These are phyloP conservation scores for Parapsyche elsis DNA, from an alignment of 1,140 invertebrate genomes.

Conservation along the genomic window DNA sequence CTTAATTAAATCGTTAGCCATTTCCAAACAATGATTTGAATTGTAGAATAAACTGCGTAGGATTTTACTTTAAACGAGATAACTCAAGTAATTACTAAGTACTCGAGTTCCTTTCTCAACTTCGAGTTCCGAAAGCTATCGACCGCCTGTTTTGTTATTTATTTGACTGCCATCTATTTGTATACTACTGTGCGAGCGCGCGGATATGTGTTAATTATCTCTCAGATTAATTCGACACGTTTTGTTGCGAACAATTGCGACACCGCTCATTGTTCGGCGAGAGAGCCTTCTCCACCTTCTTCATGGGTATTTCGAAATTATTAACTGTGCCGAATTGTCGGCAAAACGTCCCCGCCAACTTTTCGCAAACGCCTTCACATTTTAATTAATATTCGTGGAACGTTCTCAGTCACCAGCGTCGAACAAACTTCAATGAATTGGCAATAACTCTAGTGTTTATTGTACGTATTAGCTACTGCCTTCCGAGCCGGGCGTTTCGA, in stretches of 20 bases:
- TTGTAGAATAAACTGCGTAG: too few relatives aligned
- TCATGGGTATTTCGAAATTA: too few relatives aligned
- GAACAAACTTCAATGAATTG: slow-evolving; percentile 47
- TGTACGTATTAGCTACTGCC: slow-evolving; percentile 45
- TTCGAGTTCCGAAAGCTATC: too few relatives aligned
- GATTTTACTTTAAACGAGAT: too few relatives aligned
- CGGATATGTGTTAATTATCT: slow-evolving; percentile 24
- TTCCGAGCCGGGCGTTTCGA: slow-evolving; percentile 35
- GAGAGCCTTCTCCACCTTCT: too few relatives aligned
- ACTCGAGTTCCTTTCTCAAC: too few relatives aligned
- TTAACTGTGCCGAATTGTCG: not conserved
- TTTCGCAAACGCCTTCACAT: slow-evolving; percentile 20
- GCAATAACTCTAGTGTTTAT: slow-evolving; percentile 48
- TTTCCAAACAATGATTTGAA: too few relatives aligned
- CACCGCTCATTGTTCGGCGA: slow-evolving; percentile 15
- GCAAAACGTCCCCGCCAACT: not conserved
- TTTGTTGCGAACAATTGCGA: slow-evolving; percentile 22
- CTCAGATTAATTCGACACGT: slow-evolving; percentile 25
- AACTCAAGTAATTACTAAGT: too few relatives aligned
- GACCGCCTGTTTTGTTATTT: too few relatives aligned
- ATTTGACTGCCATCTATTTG: too few relatives aligned
- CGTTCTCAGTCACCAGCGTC: not conserved
- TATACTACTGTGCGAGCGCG: not conserved
- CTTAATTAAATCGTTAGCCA: too few relatives aligned
- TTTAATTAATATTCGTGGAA: slow-evolving; percentile 46